Base-by-base conservation (phyloP, 2,888 invertebrate species). In the Ophion ventricosus region DNA sequence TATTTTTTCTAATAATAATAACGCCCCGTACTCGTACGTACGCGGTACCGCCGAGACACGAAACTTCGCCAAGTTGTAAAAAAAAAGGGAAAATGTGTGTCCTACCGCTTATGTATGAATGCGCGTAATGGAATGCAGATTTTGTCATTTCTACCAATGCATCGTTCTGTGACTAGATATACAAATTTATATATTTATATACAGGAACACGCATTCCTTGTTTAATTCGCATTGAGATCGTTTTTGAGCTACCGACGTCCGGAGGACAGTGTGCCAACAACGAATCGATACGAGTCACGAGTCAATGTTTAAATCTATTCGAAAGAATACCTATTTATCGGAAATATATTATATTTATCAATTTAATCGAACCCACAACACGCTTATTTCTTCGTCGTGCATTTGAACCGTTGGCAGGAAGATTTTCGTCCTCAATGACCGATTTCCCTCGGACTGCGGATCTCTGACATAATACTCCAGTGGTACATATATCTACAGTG, bases 21-120 rank as follows among this genome's bases (percentile, higher is more conserved):
- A 84, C 82, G 69, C 82, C 78, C 64, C 77, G 82, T 83, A 84
- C 82, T 87, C 84, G 86, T 87, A 87, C 87, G 87, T 86, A 81
- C 74, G 87, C 87, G 84, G 77, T 87, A 84, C 78, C 78, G 74
- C 59, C 80, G 66, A 72, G 74, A 73, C 59, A 69, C 63, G 35
- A 35, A 35, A 40, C 57, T 17, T 35, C n/a, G 35, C 43, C 40
- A 64, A 69, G 29, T 67, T 61, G n/a, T n/a, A 26, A 40, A 35
- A 56, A 29, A 63, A 66, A 43, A 82, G 49, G 17, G 3, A 49
- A 49, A 49, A 49, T 17, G 14, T 49, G 49, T 49, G 49, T 49
- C 17, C 49, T 17, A 11, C 49, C 85, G 87, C 87, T 85, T 82
- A 87, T 84, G 86, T 87, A 87, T 77, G 87, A 87, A 87, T 84